Base-by-base conservation (phyloP, 2,888 invertebrate genomes). In the Philaethria dido region DNA sequence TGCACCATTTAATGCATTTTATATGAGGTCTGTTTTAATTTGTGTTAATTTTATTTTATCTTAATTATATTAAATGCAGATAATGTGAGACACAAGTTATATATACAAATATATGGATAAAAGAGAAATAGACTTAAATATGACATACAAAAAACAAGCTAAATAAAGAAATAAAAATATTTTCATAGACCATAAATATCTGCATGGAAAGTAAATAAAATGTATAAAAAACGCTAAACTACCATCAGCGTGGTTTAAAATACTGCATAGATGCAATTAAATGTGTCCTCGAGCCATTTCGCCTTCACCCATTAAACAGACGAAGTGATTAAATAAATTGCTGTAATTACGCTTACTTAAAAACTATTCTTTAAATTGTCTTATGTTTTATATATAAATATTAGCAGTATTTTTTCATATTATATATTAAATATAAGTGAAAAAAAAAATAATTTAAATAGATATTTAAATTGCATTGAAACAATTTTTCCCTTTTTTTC, bases 231-330 rank as follows among this genome's bases (percentile, higher is more conserved):
- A 52, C 16, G 52, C 16, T n/a, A 50, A 29, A 50, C 6, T 5
- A 29, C 11, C 2, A 52, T 42, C 11, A 39, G 42, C 25, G 42
- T 42, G n/a, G 11, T 25, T 57, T 57, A 22, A 42, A 57, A 42
- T 57, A 42, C 25, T 57, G 57, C 25, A 57, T 42, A 22, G 11
- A 57, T 57, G 39, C 57, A 42, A 57, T 57, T 42, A 57, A 57
- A 22, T n/a, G 39, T 57, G 39, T 25, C 42, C 57, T 57, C 42
- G 42, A 22, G 22, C 57, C 22, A 22, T 42, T 55, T 57, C 16
- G n/a, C 42, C 42, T 57, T 57, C 22, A 57, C 39, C 22, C 22
- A 42, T 57, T 39, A 22, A 57, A 57, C 5, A n/a, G 42, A 25
- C 22, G 57, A 22, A 22, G 42, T 57, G 39, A 16, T 42, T 57